Base-by-base conservation (phyloP, 1,140 invertebrate species). In the Anthonomus grandis region DNA sequence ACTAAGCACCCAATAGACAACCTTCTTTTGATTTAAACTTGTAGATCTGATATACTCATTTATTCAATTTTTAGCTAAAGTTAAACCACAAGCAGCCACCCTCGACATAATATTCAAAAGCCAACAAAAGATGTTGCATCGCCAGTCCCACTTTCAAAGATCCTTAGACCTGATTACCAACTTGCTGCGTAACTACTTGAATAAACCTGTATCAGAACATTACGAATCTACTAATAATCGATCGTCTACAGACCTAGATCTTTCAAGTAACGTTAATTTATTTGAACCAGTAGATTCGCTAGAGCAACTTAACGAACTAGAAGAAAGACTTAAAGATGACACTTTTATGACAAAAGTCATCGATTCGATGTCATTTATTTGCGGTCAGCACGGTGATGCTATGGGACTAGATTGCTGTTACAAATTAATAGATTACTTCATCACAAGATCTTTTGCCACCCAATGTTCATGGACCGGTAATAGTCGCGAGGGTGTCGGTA, bases 381-480 rank as follows among this genome's bases (percentile, higher is more conserved):
- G 48, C 15, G 34, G 48, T n/a, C 25, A 27, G 18, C 25, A 25
- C 18, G 44, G 44, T 13, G 19, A 24, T 4, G 44, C 22, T 4
- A 47, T 47, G 12, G 44, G 44, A 5, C 18, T 47, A 27, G 44
- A 47, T 22, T 47, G 44, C 15, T 47, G 44, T 22, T 47, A 47
- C 19, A 47, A 47, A 47, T 36, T 50, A 3, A 38, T 50, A 22
- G 34, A 50, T 50, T 50, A 50, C 13, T 50, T 50, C 21, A 10
- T 50, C 6, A 50, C 34, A 21, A 37, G 48, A 50, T n/a, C 13
- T 10, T 50, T 50, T 38, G 48, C 25, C 2, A 37, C 31, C 0
- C 48, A 50, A 13, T 50, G 48, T 13, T 50, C 48, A 19, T 50
- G 48, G 48, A 50, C 48, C 24, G 48, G 48, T 4, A 50, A 38